phyloP scores from a whole-genome alignment of 2,888 invertebrate species.

The Phengaris arion region DNA sequence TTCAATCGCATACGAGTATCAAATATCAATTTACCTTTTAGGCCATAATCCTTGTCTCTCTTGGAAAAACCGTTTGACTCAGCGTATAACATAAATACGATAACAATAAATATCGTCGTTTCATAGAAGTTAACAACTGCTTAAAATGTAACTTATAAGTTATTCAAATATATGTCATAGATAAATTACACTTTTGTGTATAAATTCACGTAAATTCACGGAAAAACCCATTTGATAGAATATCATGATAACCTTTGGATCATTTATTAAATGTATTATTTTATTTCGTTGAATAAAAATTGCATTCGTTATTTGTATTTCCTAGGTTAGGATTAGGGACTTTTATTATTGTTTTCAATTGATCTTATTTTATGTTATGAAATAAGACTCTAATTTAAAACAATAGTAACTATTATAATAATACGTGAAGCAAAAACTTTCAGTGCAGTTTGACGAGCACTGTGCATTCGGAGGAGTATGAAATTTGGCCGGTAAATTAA shows the following conservation, averaged over 20 bases:
- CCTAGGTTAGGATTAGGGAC: neutral
- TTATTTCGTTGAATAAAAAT: neutral
- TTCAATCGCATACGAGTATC: neutral
- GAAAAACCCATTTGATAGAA: neutral
- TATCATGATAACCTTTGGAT: neutral
- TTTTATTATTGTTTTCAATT: neutral
- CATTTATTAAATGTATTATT: neutral
- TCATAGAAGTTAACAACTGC: neutral
- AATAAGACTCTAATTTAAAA: neutral
- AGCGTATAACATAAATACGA: neutral
- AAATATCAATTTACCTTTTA: neutral
- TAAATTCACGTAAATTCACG: neutral
- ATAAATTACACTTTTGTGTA: neutral
- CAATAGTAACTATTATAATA: too few relatives aligned
- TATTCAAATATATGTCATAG: neutral
- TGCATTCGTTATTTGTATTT: neutral
- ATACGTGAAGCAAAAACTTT: too few relatives aligned
- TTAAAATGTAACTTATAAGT: neutral
- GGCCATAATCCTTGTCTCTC: neutral
- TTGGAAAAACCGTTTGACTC: conserved; percentile 8
- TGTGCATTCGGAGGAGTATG: too few relatives aligned
- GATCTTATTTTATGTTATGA: neutral
- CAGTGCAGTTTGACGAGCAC: too few relatives aligned
- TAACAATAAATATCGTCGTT: neutral
- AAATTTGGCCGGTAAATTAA: too few relatives aligned